A percentile compares a stretch with the other conserved stretches of the same genome.
phyloP scores from a whole-genome alignment of 2,113 vertebrate species.

The Micronycteris hirsuta region DNA sequence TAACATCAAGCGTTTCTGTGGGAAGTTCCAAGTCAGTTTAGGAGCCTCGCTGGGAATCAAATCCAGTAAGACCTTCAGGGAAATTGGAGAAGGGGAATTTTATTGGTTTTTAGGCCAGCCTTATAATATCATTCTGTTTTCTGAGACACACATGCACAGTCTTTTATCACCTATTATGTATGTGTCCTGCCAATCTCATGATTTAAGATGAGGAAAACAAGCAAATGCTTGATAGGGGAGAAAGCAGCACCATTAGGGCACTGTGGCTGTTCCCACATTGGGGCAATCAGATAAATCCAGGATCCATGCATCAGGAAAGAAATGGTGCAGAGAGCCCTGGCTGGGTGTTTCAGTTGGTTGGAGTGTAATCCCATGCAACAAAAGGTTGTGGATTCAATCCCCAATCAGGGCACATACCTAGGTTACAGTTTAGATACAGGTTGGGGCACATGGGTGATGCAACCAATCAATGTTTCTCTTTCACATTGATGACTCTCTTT shows the following conservation, averaged over 20 bases:
- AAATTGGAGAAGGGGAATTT: conserved; percentile 69
- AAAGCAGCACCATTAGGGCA: background rate
- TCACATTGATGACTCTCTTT: too few species aligned
- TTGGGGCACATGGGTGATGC: too few species aligned
- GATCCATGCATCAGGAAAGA: conserved; percentile 10
- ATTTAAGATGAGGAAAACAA: conserved; percentile 72
- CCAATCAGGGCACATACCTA: too few species aligned
- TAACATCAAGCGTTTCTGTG: conserved; percentile 81
- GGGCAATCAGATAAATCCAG: background rate
- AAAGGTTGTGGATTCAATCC: too few species aligned
- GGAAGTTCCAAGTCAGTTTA: conserved; percentile 74
- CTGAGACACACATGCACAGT: background rate
- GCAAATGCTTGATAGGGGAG: conserved; percentile 60
- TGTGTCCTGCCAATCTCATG: conserved; percentile 26
- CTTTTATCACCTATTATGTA: conserved; percentile 33
- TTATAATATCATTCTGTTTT: conserved; percentile 61
- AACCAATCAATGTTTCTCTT: too few species aligned
- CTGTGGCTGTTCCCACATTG: background rate
- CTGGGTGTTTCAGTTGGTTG: too few species aligned
- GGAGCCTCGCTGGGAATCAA: conserved; percentile 73
- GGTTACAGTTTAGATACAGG: too few species aligned
- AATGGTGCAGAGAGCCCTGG: background rate
- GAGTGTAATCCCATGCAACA: too few species aligned
- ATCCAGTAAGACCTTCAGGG: conserved; percentile 73
- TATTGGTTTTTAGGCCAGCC: conserved; percentile 71